phyloP scores from a whole-genome alignment of 2,888 invertebrate genomes.

The Acanthosepion pharaonis region DNA sequence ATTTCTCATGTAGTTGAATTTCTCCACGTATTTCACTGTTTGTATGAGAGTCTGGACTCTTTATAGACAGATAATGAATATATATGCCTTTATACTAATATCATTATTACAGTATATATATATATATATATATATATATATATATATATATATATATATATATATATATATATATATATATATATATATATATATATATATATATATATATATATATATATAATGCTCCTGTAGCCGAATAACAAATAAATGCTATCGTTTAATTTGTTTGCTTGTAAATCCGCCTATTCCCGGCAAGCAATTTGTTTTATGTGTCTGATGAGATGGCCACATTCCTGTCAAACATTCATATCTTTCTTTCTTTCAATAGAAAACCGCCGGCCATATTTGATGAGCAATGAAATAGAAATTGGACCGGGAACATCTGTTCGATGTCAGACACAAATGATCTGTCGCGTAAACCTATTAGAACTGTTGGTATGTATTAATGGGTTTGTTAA shows the following conservation, averaged over 20 bases:
- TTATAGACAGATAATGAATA: background rate
- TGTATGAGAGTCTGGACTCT: no score
- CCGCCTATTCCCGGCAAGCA: background rate
- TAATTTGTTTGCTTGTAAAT: background rate
- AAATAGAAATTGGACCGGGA: background rate
- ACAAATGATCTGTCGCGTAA: background rate
- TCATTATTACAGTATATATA: background rate
- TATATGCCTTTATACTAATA: background rate
- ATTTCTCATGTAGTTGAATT: no score
- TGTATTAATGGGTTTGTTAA: background rate
- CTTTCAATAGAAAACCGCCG: background rate
- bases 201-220: background rate
- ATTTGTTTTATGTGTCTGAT: constrained; percentile 33
- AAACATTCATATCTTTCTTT: constrained; percentile 18
- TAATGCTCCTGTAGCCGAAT: no score
- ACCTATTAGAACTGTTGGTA: background rate
- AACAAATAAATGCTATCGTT: background rate
- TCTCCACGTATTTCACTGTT: no score
- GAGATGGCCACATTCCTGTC: background rate
- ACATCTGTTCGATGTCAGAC: background rate
- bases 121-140: background rate
- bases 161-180: background rate
- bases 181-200: constrained; percentile 2
- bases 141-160: no score
- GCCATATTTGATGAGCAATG: background rate